phyloP scores from a whole-genome alignment of 2,888 invertebrate genomes.

The Drosophila phalerata region DNA sequence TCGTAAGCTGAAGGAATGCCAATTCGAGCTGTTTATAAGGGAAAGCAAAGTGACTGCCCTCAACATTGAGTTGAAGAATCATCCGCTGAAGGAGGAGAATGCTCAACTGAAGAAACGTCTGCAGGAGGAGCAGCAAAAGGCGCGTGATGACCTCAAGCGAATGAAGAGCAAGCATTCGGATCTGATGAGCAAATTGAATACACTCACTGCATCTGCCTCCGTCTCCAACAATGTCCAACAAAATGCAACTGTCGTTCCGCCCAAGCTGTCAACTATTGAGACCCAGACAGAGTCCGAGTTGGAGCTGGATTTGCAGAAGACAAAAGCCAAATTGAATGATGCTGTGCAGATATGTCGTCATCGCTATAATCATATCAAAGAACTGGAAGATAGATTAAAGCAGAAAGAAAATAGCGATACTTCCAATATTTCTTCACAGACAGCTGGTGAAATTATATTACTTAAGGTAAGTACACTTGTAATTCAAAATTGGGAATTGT shows the following conservation, averaged over 20 bases:
- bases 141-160: conserved; percentile 75
- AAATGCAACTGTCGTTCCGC: background rate
- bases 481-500: background rate
- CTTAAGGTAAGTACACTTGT: conserved; percentile 59
- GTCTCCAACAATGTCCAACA: conserved; percentile 1
- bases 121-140: conserved; percentile 76
- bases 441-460: conserved; percentile 59
- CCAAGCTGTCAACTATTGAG: conserved; percentile 18
- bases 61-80: conserved; percentile 78
- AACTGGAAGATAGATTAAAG: conserved; percentile 67
- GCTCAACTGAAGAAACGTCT: conserved; percentile 76
- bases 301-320: conserved; percentile 56
- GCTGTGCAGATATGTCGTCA: conserved; percentile 74
- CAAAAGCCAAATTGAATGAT: conserved; percentile 76
- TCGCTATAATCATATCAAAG: conserved; percentile 70
- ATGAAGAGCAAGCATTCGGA: conserved; percentile 69
- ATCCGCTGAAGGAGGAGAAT: conserved; percentile 83
- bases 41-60: conserved; percentile 81
- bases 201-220: conserved; percentile 28
- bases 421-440: conserved; percentile 52
- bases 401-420: conserved; percentile 63
- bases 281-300: conserved; percentile 72
- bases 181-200: conserved; percentile 42
- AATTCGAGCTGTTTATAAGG: conserved; percentile 74
- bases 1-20: conserved; percentile 76